Evolutionary conservation across 2,113 vertebrate genomes (phyloP), one percentile per base, ranked within the genome.

Genomic region (Pseudorhombus dupliciocellatus): DNA sequence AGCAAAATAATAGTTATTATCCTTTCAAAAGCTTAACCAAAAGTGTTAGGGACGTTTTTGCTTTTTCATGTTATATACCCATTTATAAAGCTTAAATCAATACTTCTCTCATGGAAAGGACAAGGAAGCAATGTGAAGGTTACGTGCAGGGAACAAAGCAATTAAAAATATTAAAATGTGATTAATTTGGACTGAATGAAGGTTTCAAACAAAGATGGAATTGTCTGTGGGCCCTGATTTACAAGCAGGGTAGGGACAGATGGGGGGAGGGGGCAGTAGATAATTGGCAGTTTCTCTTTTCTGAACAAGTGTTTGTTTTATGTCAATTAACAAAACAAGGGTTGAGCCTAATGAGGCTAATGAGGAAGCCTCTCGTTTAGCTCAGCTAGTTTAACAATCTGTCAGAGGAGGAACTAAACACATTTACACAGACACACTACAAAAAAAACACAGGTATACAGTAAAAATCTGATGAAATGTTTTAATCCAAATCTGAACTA

Each of bases 241-340:
- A n/a, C 20, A 50, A 53, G 72, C 40, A 24, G 20, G 8, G 56
- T n/a, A 42, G 40, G 51, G 70, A 57, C 66, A 75, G 5, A 46
- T 46, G 42, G 18, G 18, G 16, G 42, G 42, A 46, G 42, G 42
- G 42, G 42, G 16, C 53, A 60, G 44, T 21, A 28, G 40, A 64
- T 88, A 84, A 80, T 73, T 84, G 73, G 54, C 77, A 78, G 73
- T 31, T 79, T 83, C 55, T 86, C 60, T 79, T 85, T 79, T 81
- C 84, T 66, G 26, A 77, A 77, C 73, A 44, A 85, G 77, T 82
- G 84, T 87, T 91, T 90, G 84, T 88, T 90, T 73, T 46, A 80
- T 86, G 85, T 87, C 85, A 90, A 88, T 90, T 88, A 89, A 77
- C 72, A 77, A 84, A 88, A 86, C 85, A 83, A 79, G 84, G 73